Conservation (phyloP, 1,140 invertebrate species). For the Conopomorpha cramerella region DNA sequence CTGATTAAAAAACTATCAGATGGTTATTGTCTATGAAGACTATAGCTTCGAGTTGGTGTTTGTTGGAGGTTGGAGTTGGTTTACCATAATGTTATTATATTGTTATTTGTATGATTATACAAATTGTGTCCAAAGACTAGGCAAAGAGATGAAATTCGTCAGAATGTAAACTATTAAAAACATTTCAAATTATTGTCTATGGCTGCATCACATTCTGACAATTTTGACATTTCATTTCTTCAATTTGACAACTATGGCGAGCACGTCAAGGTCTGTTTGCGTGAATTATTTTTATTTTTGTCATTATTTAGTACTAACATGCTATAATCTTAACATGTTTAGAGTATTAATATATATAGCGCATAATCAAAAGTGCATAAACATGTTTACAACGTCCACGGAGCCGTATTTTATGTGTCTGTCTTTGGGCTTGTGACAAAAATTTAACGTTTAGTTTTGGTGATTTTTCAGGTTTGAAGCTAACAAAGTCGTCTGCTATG, state of each 20-base stretch:
- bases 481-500: conserved; percentile 85
- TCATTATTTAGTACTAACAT: conserved; percentile 14
- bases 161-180: too few species aligned
- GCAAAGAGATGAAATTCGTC: too few species aligned
- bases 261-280: conserved; percentile 59
- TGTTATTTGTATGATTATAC: too few species aligned
- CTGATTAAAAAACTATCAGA: too few species aligned
- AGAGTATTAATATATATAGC: conserved; percentile 16
- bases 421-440: conserved; percentile 6
- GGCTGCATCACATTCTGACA: too few species aligned
- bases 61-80: too few species aligned
- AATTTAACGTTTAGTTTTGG: conserved; percentile 8
- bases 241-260: conserved; percentile 59
- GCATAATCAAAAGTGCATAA: conserved; percentile 18
- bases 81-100: too few species aligned
- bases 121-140: too few species aligned
- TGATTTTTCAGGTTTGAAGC: conserved; percentile 65
- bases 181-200: too few species aligned
- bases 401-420: not conserved
- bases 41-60: too few species aligned
- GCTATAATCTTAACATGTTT: conserved; percentile 11
- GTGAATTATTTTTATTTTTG: conserved; percentile 36
- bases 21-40: too few species aligned
- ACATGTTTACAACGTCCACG: conserved; percentile 20
- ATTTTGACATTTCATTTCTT: too few species aligned